phyloP scores from a whole-genome alignment of 2,888 invertebrate species.

The Lithophane socia region DNA sequence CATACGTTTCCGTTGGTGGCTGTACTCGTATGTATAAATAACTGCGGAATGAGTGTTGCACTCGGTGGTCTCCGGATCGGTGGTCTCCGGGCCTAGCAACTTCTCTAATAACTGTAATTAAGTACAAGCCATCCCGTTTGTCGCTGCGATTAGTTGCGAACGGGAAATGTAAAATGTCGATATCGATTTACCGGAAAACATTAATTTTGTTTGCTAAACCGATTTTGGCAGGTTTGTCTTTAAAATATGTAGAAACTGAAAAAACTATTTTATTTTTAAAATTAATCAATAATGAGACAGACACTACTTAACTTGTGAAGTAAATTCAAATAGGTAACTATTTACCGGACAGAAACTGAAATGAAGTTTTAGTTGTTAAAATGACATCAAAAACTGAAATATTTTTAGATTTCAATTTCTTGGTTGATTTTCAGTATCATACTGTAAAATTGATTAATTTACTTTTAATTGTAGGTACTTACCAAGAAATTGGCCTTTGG shows the following conservation, averaged over 20 bases:
- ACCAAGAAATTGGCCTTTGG: background rate
- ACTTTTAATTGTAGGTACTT: background rate
- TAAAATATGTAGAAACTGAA: background rate
- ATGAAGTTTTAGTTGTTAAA: background rate
- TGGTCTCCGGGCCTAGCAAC: slow-evolving; percentile 78
- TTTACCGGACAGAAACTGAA: background rate
- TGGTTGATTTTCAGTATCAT: background rate
- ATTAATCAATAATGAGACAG: background rate
- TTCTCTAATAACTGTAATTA: slow-evolving; percentile 88
- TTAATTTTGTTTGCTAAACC: background rate
- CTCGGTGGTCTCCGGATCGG: slow-evolving; percentile 77
- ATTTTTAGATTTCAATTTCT: background rate
- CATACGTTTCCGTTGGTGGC: slow-evolving; percentile 61
- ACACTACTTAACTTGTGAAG: background rate
- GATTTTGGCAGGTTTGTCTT: background rate
- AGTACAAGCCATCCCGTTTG: slow-evolving; percentile 79
- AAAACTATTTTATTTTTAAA: background rate
- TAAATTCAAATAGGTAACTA: background rate
- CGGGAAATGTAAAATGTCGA: slow-evolving; percentile 46
- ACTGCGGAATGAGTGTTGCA: slow-evolving; percentile 73
- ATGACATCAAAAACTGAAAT: background rate
- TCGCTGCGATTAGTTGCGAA: slow-evolving; percentile 62
- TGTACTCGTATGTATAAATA: slow-evolving; percentile 69
- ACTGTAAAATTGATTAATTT: background rate
- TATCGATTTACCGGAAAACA: slow-evolving; percentile 50